Conservation (phyloP, 2,888 invertebrate genomes). For the Pandemis cinnamomeana region DNA sequence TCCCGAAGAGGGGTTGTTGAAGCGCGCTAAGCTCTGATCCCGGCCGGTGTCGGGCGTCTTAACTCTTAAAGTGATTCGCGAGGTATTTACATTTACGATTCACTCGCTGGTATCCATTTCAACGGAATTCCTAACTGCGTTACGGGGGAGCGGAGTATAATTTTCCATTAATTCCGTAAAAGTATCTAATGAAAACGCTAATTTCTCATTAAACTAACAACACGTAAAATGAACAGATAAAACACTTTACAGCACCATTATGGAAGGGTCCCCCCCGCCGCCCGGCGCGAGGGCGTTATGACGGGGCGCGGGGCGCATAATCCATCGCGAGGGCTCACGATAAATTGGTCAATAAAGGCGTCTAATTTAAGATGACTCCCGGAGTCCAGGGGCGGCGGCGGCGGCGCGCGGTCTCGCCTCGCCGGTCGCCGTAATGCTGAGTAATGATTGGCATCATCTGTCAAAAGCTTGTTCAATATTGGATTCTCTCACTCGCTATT, state of each 20-base stretch:
- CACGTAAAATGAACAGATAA: slow-evolving; percentile 42
- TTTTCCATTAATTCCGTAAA: slow-evolving; percentile 40
- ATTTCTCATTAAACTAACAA: slow-evolving; percentile 43
- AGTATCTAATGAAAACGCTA: slow-evolving; percentile 42
- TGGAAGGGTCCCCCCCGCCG: slow-evolving; percentile 13
- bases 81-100: slow-evolving; percentile 29
- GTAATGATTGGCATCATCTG: slow-evolving; percentile 43
- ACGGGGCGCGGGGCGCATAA: slow-evolving; percentile 1
- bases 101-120: slow-evolving; percentile 16
- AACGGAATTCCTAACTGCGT: slow-evolving; percentile 24
- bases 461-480: slow-evolving; percentile 43
- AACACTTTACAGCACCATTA: slow-evolving; percentile 39
- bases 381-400: not conserved
- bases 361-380: slow-evolving; percentile 5
- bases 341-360: slow-evolving; percentile 35
- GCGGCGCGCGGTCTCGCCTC: not conserved
- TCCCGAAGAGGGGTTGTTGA: slow-evolving; percentile 8
- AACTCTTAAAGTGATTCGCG: slow-evolving; percentile 2
- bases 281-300: not conserved
- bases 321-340: slow-evolving; percentile 24
- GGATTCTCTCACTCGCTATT: slow-evolving; percentile 40
- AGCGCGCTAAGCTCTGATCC: not conserved
- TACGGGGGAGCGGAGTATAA: slow-evolving; percentile 35
- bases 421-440: slow-evolving; percentile 34
- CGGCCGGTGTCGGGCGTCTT: not conserved